phyloP scores from a whole-genome alignment of 2,797 vertebrate species.

The Nothura maculosa region DNA sequence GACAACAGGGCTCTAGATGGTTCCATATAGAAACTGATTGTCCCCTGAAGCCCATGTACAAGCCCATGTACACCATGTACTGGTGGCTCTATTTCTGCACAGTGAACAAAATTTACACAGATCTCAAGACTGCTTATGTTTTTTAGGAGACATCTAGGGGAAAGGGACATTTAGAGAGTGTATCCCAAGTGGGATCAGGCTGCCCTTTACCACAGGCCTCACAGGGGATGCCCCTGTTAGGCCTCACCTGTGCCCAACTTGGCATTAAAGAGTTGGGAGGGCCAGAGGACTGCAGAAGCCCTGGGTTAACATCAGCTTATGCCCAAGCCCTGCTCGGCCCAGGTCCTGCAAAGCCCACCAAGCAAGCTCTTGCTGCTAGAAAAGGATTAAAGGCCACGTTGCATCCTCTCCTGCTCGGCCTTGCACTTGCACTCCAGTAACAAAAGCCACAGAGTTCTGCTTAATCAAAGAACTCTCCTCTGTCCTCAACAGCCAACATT shows the following conservation, averaged over 20 bases:
- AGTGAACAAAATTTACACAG: not conserved
- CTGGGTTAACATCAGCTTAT: not conserved
- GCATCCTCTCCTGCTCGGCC: not conserved
- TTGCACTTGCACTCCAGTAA: not conserved
- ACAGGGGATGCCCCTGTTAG: not conserved
- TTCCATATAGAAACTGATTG: not conserved
- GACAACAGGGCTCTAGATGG: not conserved
- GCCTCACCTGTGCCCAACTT: not conserved
- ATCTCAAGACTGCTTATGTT: not conserved
- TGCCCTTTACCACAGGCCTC: not conserved
- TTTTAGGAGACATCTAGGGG: not conserved
- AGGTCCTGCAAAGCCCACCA: not conserved
- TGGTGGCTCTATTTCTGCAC: no score
- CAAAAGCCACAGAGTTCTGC: not conserved
- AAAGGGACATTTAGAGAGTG: rapidly evolving
- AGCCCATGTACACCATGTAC: no score
- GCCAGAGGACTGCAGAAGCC: not conserved
- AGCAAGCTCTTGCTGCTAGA: not conserved
- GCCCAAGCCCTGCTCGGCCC: rapidly evolving
- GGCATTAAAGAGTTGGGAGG: not conserved
- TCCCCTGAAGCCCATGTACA: not conserved
- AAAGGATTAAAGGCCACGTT: not conserved
- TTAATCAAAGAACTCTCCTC: not conserved
- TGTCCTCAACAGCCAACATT: constrained; percentile 35
- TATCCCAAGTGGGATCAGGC: rapidly evolving